These are phyloP conservation scores for Bufo bufo DNA, from an alignment of 2,113 vertebrate species.

Conservation along the genomic window DNA sequence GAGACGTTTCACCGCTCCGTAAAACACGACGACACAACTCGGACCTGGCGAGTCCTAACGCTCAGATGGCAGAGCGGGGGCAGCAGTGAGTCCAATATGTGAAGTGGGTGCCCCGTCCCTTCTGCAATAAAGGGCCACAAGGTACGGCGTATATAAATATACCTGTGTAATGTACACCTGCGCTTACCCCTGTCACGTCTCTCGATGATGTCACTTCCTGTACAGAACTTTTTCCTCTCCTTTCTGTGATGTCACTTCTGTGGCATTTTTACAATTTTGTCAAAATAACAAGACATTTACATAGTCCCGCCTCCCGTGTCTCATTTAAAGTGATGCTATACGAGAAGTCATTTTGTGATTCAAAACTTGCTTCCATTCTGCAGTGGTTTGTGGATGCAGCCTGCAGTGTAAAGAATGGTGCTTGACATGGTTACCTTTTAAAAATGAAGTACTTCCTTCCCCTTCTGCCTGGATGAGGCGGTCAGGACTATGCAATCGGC, in stretches of 20 bases:
- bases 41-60: too few species aligned
- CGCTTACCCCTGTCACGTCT: conserved; percentile 69
- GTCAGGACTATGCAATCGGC: too few species aligned
- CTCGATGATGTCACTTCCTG: conserved; percentile 48
- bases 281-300: conserved; percentile 72
- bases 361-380: too few species aligned
- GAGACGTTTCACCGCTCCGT: background rate
- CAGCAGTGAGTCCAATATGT: conserved; percentile 27
- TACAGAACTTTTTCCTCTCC: conserved; percentile 54
- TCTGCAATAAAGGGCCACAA: conserved; percentile 22
- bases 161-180: background rate
- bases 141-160: conserved; percentile 24
- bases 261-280: conserved; percentile 62
- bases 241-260: conserved; percentile 63
- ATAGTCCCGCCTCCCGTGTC: conserved; percentile 60
- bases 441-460: too few species aligned
- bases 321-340: too few species aligned
- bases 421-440: too few species aligned
- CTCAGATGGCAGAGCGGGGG: background rate
- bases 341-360: too few species aligned
- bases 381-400: too few species aligned
- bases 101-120: conserved; percentile 29
- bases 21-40: background rate
- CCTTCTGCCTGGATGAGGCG: too few species aligned
- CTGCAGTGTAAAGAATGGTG: too few species aligned